These are phyloP conservation scores for Poecile montanus DNA, from an alignment of 2,797 vertebrate species.

Conservation along the genomic window DNA sequence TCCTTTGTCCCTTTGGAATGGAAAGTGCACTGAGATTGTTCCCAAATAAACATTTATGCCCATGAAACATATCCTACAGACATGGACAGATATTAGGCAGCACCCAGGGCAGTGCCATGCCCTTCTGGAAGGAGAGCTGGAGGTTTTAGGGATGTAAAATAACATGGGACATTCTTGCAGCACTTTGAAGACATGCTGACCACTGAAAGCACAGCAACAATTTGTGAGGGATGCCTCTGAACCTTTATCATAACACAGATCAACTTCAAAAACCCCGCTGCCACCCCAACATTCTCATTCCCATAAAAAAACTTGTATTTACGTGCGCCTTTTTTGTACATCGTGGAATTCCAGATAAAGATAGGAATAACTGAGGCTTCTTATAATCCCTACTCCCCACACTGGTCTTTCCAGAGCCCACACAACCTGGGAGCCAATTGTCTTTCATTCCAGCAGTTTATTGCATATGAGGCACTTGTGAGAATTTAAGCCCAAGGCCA, in stretches of 20 bases:
- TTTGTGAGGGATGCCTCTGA: too few relatives aligned
- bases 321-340: too few relatives aligned
- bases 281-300: not conserved
- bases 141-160: not conserved
- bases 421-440: not conserved
- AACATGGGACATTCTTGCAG: too few relatives aligned
- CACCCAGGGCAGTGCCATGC: not conserved
- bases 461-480: not conserved
- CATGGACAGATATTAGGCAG: not conserved
- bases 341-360: not conserved
- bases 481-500: not conserved
- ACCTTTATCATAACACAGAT: not conserved
- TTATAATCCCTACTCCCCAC: not conserved
- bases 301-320: too few relatives aligned
- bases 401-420: not conserved
- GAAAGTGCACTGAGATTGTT: too few relatives aligned
- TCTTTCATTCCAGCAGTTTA: not conserved
- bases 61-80: not conserved
- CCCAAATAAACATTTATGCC: not conserved
- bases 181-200: not conserved
- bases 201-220: not conserved
- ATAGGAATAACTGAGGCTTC: not conserved
- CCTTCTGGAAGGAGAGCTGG: not conserved
- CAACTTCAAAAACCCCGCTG: too few relatives aligned
- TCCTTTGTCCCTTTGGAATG: not conserved